A percentile compares a stretch with the other conserved stretches of the same genome.
These are phyloP conservation scores for Vanacampus margaritifer DNA, from an alignment of 2,113 vertebrate species.

Conservation along the genomic window DNA sequence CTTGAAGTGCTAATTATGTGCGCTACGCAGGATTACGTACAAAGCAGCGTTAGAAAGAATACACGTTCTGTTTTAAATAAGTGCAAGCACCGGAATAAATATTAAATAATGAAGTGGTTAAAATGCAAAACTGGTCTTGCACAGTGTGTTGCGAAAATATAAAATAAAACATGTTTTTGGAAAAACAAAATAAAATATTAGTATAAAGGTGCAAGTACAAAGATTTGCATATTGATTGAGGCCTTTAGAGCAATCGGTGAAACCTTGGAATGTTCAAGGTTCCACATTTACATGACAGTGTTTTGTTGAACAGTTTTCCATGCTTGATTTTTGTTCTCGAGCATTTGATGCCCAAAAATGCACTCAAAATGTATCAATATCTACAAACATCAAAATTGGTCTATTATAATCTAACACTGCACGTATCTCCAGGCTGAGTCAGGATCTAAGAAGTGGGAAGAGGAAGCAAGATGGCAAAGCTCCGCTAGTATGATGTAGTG, in stretches of 20 bases:
- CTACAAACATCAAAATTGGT: slow-evolving; percentile 20
- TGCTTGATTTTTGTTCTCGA: background rate
- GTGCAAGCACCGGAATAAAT: slow-evolving; percentile 63
- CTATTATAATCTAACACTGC: slow-evolving; percentile 52
- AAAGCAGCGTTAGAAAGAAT: slow-evolving; percentile 45
- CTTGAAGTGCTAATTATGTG: slow-evolving; percentile 38
- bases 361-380: slow-evolving; percentile 26
- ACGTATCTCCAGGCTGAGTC: slow-evolving; percentile 51
- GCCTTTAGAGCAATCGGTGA: slow-evolving; percentile 47
- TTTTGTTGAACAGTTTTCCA: slow-evolving; percentile 1
- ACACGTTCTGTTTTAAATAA: slow-evolving; percentile 53
- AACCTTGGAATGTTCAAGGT: slow-evolving; percentile 44
- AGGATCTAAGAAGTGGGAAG: slow-evolving; percentile 28
- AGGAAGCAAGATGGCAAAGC: slow-evolving; percentile 13
- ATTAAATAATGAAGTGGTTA: slow-evolving; percentile 63
- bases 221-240: slow-evolving; percentile 66
- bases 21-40: slow-evolving; percentile 33
- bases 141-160: slow-evolving; percentile 41
- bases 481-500: slow-evolving; percentile 21
- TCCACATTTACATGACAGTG: slow-evolving; percentile 17
- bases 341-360: slow-evolving; percentile 25
- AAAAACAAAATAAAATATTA: slow-evolving; percentile 44
- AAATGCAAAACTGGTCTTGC: slow-evolving; percentile 38
- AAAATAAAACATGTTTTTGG: slow-evolving; percentile 26
- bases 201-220: slow-evolving; percentile 67